Percentiles rank a stretch among this genome's conserved stretches.
Evolutionary conservation across 1,140 invertebrate species (phyloP).

Genomic region (Metopolophium dirhodum): DNA sequence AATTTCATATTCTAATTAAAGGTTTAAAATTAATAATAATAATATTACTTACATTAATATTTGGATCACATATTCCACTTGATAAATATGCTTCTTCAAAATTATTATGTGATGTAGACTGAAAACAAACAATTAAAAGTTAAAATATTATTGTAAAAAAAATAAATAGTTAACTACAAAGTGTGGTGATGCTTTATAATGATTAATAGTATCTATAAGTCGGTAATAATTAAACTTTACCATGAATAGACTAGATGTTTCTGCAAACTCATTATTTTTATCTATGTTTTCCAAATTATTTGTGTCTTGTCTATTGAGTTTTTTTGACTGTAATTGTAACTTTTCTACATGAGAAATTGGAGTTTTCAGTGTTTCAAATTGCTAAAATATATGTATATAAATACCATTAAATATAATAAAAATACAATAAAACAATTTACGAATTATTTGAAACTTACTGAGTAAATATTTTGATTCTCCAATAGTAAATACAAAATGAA

Average conservation of each 20-base stretch:
- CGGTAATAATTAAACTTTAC: neutral
- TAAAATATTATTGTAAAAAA: neutral
- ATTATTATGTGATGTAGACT: neutral
- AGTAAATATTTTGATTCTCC: neutral
- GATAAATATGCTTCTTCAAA: neutral
- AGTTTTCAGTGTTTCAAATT: neutral
- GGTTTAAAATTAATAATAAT: neutral
- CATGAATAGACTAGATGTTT: neutral
- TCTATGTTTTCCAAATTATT: neutral
- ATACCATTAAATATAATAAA: neutral
- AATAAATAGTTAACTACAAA: neutral
- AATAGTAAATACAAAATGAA: slow-evolving; percentile 32
- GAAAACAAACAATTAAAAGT: neutral
- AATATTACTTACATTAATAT: slow-evolving; percentile 38
- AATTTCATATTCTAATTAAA: neutral
- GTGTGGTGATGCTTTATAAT: neutral
- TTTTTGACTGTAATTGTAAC: neutral
- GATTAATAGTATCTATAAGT: neutral
- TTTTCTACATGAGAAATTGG: neutral
- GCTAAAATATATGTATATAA: neutral
- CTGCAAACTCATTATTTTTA: neutral
- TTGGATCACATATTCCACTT: slow-evolving; percentile 34
- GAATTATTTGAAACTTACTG: neutral
- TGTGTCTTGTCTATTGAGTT: neutral
- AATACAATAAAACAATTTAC: neutral